Evolutionary conservation across 2,888 invertebrate species (phyloP).

Genomic region (Agapostemon virescens): DNA sequence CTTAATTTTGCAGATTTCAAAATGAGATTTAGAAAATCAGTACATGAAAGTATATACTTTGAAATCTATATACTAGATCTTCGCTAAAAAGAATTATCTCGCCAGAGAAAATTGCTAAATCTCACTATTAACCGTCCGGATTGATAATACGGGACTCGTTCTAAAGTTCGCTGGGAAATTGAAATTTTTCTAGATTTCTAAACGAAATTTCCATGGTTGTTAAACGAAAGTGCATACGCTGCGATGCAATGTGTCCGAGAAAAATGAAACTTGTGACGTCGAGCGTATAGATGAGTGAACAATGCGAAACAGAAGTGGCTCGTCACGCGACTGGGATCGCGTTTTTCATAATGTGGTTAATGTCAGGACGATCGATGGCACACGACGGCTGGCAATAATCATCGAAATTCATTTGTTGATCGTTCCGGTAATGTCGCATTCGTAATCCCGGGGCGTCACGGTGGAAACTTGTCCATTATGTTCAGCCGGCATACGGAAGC

Average conservation of each 20-base stretch:
- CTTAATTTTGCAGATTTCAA: not conserved
- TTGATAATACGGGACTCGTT: not conserved
- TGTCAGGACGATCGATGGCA: not conserved
- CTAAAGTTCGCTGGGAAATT: too few species aligned
- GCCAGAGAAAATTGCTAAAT: not conserved
- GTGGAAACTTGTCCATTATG: constrained; percentile 45
- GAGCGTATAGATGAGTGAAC: not conserved
- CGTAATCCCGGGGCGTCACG: constrained; percentile 38
- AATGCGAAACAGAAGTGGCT: not conserved
- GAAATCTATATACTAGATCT: not conserved
- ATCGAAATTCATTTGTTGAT: constrained; percentile 6
- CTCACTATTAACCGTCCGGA: not conserved
- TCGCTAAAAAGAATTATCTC: not conserved
- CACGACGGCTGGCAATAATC: not conserved
- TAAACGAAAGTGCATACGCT: too few species aligned
- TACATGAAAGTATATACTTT: not conserved
- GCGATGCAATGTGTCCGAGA: not conserved
- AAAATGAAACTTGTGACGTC: not conserved
- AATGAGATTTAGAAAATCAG: not conserved
- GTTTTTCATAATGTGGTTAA: not conserved
- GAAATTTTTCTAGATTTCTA: too few species aligned
- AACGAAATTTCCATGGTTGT: too few species aligned
- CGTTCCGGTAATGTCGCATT: constrained; percentile 24
- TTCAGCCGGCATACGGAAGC: constrained; percentile 55
- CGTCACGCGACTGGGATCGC: not conserved